Evolutionary conservation across 1,140 invertebrate genomes (phyloP).

Genomic region (Bombus impatiens): DNA sequence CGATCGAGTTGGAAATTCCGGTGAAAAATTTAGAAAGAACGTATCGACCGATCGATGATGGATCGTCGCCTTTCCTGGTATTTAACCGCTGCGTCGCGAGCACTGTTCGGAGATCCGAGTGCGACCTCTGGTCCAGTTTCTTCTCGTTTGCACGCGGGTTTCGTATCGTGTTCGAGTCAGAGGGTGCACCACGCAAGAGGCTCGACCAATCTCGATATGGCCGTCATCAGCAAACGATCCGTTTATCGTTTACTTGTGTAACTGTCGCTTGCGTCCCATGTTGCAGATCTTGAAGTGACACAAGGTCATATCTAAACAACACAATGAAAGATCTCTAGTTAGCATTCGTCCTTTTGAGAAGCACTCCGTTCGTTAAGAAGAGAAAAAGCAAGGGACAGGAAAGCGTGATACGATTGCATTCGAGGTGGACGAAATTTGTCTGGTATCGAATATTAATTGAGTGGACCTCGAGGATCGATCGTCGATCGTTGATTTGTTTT

Average conservation of each 20-base stretch:
- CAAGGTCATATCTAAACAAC: conserved; percentile 84
- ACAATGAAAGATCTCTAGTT: conserved; percentile 8
- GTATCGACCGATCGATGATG: no score
- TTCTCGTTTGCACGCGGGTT: conserved; percentile 7
- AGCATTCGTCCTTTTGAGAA: neutral
- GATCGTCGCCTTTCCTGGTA: neutral
- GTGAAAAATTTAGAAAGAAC: no score
- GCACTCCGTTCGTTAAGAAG: no score
- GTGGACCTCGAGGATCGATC: neutral
- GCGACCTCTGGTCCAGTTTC: no score
- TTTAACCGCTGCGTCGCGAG: neutral
- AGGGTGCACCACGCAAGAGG: conserved; percentile 33
- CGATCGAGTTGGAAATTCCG: no score
- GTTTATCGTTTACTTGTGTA: conserved; percentile 53
- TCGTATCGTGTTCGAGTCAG: conserved; percentile 9
- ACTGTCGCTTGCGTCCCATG: conserved; percentile 84
- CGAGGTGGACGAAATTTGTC: conserved; percentile 3
- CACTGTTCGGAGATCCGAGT: neutral
- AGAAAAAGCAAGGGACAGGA: no score
- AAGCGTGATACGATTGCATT: neutral
- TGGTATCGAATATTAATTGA: conserved; percentile 48
- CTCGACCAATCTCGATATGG: conserved; percentile 32
- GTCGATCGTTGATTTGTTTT: conserved; percentile 8
- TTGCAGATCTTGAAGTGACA: conserved; percentile 87
- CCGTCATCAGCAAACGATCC: conserved; percentile 21